Evolutionary conservation across 2,113 vertebrate species (phyloP).

Genomic region (Empidonax traillii): DNA sequence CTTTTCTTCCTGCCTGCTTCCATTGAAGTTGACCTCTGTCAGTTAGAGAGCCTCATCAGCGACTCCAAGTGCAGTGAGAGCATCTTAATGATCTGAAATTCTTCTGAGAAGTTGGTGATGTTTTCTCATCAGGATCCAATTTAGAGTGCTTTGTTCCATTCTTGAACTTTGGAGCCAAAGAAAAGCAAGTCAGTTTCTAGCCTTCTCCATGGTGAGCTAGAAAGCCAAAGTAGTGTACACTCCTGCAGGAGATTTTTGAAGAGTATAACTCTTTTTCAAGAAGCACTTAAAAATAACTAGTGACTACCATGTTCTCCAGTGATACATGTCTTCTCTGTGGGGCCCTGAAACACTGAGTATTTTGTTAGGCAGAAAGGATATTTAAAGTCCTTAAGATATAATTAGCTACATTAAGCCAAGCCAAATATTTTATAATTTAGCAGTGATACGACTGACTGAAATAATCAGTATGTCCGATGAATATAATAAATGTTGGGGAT

Average conservation of each 20-base stretch:
- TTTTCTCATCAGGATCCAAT: conserved; percentile 94
- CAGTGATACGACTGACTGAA: conserved; percentile 42
- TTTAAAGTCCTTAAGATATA: conserved; percentile 50
- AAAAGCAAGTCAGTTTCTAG: conserved; percentile 78
- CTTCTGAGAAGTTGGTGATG: conserved; percentile 86
- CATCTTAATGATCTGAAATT: conserved; percentile 88
- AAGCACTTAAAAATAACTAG: conserved; percentile 72
- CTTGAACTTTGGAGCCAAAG: conserved; percentile 83
- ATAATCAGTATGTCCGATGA: conserved; percentile 39
- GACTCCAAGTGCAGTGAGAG: conserved; percentile 78
- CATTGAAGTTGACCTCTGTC: conserved; percentile 85
- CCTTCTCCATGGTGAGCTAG: conserved; percentile 69
- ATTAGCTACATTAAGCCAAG: conserved; percentile 55
- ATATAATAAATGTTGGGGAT: conserved; percentile 54
- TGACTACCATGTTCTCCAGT: conserved; percentile 41
- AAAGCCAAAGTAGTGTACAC: conserved; percentile 72
- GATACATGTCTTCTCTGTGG: not conserved
- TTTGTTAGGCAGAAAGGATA: conserved; percentile 45
- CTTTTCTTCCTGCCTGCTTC: conserved; percentile 75
- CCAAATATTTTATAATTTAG: conserved; percentile 65
- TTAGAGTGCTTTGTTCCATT: conserved; percentile 91
- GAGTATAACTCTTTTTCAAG: conserved; percentile 55
- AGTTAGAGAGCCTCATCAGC: conserved; percentile 80
- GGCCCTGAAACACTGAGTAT: not conserved
- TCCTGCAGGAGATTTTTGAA: conserved; percentile 71